Evolutionary conservation across 2,888 invertebrate species (phyloP), one percentile per base, ranked within the genome.

Genomic region (Leptinotarsa peninsularis): DNA sequence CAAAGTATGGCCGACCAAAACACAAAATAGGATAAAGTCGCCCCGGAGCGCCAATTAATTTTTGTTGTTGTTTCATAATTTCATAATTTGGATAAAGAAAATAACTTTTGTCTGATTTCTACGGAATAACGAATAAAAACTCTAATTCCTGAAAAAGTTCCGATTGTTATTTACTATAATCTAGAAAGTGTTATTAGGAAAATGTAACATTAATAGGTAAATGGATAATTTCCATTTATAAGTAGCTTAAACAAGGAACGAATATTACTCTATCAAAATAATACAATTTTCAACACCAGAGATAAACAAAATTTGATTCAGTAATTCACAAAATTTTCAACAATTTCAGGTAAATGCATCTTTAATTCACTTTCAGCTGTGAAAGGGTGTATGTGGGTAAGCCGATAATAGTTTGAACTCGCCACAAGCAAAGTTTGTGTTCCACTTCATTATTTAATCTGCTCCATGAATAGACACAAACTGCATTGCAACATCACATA

Each of bases 241-340:
- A 52, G 63, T 74, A 77, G 74, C 70, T 77, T 14, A n/a, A n/a
- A 66, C 21, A 4, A 49, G 14, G 21, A 66, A 66, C n/a, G 13
- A 33, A 23, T 23, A 23, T 23, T n/a, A 66, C 18, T 33, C 5
- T n/a, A 27, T 21, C 49, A 49, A n/a, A 66, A 66, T 43, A 23
- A 66, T 66, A 7, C 1, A 13, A 18, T 21, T 21, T 21, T 7
- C n/a, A 66, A 10, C 7, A 21, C 21, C 18, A 23, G 17, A 43
- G 10, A 18, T n/a, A 17, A 52, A 52, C 52, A 17, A n/a, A 0
- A 52, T 3, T 52, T 17, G 17, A 15, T 52, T n/a, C 17, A 13
- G 10, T 52, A 15, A 52, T 52, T n/a, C 1, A 4, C n/a, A 17
- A n/a, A 52, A 52, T 52, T 4, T 52, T n/a, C 52, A 52, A 52